Percentiles rank a stretch among this genome's conserved stretches.
phyloP scores from a whole-genome alignment of 2,113 vertebrate species.

The Struthio camelus region DNA sequence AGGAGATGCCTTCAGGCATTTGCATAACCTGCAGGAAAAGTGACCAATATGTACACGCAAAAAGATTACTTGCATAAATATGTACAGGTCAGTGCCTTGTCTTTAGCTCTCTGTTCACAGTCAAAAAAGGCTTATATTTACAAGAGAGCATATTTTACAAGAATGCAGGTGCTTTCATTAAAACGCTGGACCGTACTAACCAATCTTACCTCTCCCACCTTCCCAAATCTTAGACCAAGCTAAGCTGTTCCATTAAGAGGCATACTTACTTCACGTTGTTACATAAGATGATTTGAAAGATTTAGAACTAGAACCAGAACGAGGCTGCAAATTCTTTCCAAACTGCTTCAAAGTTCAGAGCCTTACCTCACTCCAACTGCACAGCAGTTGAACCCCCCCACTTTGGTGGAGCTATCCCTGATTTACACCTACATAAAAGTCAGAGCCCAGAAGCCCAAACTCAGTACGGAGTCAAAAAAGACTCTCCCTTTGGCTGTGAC shows the following conservation, averaged over 20 bases:
- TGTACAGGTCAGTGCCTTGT: neutral
- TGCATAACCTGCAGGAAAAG: neutral
- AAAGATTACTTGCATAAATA: neutral
- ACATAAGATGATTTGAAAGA: neutral
- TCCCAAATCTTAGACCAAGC: neutral
- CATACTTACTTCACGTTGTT: neutral
- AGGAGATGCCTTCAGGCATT: neutral
- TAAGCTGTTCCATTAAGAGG: neutral
- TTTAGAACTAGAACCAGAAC: neutral
- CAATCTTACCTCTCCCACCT: accelerated
- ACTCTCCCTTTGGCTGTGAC: neutral
- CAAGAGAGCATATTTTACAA: neutral
- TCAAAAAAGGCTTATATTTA: neutral
- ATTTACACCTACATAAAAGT: neutral
- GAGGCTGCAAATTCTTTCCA: neutral
- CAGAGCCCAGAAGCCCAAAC: neutral
- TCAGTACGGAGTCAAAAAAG: neutral
- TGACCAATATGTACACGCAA: neutral
- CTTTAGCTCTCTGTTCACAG: neutral
- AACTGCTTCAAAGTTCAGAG: neutral
- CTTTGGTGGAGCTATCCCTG: neutral
- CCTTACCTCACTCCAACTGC: neutral
- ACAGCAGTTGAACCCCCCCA: neutral
- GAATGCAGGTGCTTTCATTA: neutral
- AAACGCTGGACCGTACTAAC: neutral